A percentile compares a stretch with the other conserved stretches of the same genome.
Evolutionary conservation across 2,888 invertebrate species (phyloP).

Genomic region (Dorcus hopei): DNA sequence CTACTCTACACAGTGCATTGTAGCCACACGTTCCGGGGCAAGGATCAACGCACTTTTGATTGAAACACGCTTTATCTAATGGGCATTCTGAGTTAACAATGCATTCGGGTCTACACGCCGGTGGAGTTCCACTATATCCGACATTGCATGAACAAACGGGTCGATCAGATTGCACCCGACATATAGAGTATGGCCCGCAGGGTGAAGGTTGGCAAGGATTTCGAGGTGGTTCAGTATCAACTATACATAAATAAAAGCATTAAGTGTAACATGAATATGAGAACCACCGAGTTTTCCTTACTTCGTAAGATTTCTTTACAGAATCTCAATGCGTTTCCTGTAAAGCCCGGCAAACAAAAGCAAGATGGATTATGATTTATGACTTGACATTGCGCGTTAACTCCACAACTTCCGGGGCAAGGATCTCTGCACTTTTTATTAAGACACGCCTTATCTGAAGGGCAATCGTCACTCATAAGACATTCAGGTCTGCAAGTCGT

Average conservation of each 20-base stretch:
- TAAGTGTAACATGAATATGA: not conserved
- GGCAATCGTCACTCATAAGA: conserved; percentile 73
- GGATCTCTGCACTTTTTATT: conserved; percentile 78
- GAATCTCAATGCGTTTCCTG: conserved; percentile 68
- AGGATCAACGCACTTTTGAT: conserved; percentile 74
- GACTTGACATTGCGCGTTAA: conserved; percentile 73
- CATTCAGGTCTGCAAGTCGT: conserved; percentile 79
- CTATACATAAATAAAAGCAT: conserved; percentile 11
- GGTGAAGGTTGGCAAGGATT: conserved; percentile 75
- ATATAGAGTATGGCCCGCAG: conserved; percentile 76
- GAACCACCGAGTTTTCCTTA: not conserved
- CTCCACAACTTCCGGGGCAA: conserved; percentile 73
- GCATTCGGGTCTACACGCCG: conserved; percentile 75
- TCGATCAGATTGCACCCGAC: conserved; percentile 66
- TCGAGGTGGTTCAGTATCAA: conserved; percentile 49
- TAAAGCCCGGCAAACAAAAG: conserved; percentile 68
- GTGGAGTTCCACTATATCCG: conserved; percentile 71
- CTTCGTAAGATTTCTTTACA: conserved; percentile 46
- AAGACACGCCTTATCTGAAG: conserved; percentile 67
- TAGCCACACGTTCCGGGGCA: conserved; percentile 74
- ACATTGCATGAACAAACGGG: conserved; percentile 75
- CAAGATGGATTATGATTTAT: conserved; percentile 76
- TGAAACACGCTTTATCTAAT: conserved; percentile 71
- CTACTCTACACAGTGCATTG: conserved; percentile 74
- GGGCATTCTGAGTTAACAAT: conserved; percentile 75